Evolutionary conservation across 2,888 invertebrate genomes (phyloP).

Genomic region (Oscheius sp.): DNA sequence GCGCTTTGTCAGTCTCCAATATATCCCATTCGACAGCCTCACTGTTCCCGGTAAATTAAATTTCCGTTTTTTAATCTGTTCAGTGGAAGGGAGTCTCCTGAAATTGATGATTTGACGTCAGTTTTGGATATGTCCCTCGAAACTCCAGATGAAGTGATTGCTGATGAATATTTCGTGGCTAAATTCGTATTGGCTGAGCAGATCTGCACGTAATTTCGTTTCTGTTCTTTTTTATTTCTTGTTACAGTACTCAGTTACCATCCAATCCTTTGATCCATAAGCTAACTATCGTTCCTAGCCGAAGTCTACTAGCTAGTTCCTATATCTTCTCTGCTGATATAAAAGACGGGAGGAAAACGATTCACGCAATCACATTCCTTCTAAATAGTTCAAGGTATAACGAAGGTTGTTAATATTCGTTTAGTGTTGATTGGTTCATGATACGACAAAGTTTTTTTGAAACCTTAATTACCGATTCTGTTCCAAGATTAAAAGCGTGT

Average conservation of each 20-base stretch:
- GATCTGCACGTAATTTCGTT: constrained; percentile 58
- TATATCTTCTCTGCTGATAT: constrained; percentile 57
- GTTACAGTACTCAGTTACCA: constrained; percentile 52
- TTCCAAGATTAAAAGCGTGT: constrained; percentile 54
- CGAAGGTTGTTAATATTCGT: not conserved
- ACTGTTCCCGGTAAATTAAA: not conserved
- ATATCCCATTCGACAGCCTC: constrained; percentile 8
- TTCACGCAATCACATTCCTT: constrained; percentile 62
- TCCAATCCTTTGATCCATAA: constrained; percentile 64
- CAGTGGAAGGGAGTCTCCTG: constrained; percentile 1
- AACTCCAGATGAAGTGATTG: constrained; percentile 45
- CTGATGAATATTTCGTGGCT: constrained; percentile 63
- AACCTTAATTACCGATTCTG: constrained; percentile 47
- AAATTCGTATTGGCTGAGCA: constrained; percentile 66
- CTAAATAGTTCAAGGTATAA: constrained; percentile 49
- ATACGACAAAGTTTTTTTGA: constrained; percentile 53
- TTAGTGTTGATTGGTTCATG: constrained; percentile 62
- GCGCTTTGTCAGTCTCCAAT: constrained; percentile 43
- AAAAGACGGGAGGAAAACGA: constrained; percentile 41
- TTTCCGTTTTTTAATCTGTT: not conserved
- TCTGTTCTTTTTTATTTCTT: not conserved
- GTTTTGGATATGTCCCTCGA: constrained; percentile 39
- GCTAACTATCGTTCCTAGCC: constrained; percentile 55
- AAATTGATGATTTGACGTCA: constrained; percentile 21
- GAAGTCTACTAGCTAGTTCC: constrained; percentile 55